A percentile compares a stretch with the other conserved stretches of the same genome.
Conservation (phyloP, 2,888 invertebrate species). For the Prionchulus punctatus region DNA sequence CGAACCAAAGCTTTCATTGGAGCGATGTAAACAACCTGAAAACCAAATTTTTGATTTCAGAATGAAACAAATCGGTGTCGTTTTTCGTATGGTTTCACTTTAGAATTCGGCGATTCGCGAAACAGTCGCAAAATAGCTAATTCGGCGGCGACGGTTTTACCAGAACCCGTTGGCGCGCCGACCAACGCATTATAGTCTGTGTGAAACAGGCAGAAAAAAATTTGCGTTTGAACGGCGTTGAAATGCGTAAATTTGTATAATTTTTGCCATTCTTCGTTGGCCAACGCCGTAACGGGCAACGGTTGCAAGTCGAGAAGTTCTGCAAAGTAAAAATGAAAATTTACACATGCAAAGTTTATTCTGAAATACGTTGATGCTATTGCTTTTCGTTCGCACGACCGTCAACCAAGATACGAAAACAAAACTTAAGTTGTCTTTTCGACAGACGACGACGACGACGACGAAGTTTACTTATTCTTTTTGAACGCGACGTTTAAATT, state of each 20-base stretch:
- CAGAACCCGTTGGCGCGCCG: constrained; percentile 89
- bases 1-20: constrained; percentile 92
- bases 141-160: constrained; percentile 95
- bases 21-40: constrained; percentile 76
- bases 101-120: not conserved
- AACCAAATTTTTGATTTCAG: constrained; percentile 1
- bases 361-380: not conserved
- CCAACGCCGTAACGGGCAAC: constrained; percentile 62
- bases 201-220: constrained; percentile 87
- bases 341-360: not conserved
- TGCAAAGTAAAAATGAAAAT: constrained; percentile 33
- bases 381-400: not conserved
- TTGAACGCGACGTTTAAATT: too few relatives aligned
- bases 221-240: constrained; percentile 95
- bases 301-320: constrained; percentile 79
- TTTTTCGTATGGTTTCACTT: constrained; percentile 2
- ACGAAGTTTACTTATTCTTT: too few relatives aligned
- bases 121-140: constrained; percentile 67
- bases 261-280: constrained; percentile 56
- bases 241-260: constrained; percentile 83
- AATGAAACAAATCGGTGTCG: not conserved
- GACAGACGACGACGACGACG: too few relatives aligned
- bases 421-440: too few relatives aligned
- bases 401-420: too few relatives aligned
- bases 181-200: constrained; percentile 80